Evolutionary conservation across 1,140 invertebrate species (phyloP), one percentile per base, ranked within the genome.

Genomic region (Heliconius hewitsoni): DNA sequence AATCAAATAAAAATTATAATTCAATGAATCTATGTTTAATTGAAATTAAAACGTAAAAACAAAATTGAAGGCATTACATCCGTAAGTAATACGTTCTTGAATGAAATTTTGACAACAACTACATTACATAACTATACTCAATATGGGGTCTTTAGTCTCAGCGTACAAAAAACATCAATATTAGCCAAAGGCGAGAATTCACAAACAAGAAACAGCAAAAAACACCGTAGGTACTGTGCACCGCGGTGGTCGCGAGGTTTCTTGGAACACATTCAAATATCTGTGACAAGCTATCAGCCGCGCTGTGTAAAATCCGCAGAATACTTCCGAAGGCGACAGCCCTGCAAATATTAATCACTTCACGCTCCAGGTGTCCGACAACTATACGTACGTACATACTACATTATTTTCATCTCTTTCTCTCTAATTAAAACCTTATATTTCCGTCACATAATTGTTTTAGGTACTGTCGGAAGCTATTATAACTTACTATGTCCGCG

Each of bases 341-440:
- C 80, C 76, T 81, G 76, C 55, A 76, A 76, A 81, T 78, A 83
- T 83, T 83, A 83, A 83, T 83, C 79, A 80, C 79, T 82, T 84
- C 78, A 84, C 84, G 84, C 82, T 84, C 78, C 77, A 81, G 73
- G 75, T 74, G 71, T 71, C 76, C 78, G 78, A 80, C 83, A 81
- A 81, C 71, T 79, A 77, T 73, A 52, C 16, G 50, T 46, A 46
- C 9, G 42, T 52, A 78, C 76, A 77, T 79, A 55, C 52, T 57
- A 71, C 34, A 57, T 60, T 76, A 52, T 74, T 77, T 74, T 42
- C 71, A 77, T 81, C 76, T 77, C 79, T 74, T 30, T 81, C 79
- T 9, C 50, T 71, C 79, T 78, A 73, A 72, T 76, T 76, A 76
- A 60, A 50, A n/a, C 19, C 23, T 34, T 72, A 30, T 77, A 77